These are phyloP conservation scores for Caradrina clavipalpis DNA, from an alignment of 2,888 invertebrate genomes.

Conservation along the genomic window DNA sequence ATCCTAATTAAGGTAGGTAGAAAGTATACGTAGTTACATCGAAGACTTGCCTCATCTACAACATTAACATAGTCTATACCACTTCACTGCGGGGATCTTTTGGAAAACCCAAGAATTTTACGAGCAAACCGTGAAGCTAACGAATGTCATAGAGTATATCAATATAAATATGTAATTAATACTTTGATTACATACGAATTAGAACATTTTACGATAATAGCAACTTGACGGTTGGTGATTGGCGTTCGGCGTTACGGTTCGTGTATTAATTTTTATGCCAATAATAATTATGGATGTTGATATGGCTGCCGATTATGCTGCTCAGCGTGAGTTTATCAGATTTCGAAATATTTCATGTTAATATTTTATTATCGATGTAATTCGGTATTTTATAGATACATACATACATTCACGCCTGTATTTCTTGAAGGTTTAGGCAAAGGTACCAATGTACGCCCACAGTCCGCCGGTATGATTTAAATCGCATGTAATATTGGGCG, in stretches of 20 bases:
- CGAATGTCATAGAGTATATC: constrained; percentile 17
- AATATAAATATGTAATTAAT: constrained; percentile 54
- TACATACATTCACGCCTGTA: too few relatives aligned
- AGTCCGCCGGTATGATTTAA: too few relatives aligned
- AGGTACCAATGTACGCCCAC: too few relatives aligned
- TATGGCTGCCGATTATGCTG: constrained; percentile 12
- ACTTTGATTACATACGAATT: constrained; percentile 39
- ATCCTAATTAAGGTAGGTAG: too few relatives aligned
- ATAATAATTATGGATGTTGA: constrained; percentile 26
- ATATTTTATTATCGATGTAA: constrained; percentile 23
- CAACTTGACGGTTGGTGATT: constrained; percentile 21
- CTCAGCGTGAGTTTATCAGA: constrained; percentile 17
- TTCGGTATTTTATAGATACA: too few relatives aligned
- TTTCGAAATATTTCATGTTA: constrained; percentile 18
- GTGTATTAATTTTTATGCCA: constrained; percentile 46
- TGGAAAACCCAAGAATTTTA: constrained; percentile 40
- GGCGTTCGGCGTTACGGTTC: constrained; percentile 17
- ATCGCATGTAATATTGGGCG: too few relatives aligned
- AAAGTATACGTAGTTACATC: too few relatives aligned
- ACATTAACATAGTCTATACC: constrained; percentile 7
- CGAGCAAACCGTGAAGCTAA: constrained; percentile 33
- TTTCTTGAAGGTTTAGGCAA: too few relatives aligned
- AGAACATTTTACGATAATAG: constrained; percentile 52
- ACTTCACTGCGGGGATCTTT: constrained; percentile 41
- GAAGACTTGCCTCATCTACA: constrained; percentile 16